Evolutionary conservation across 64 coral and sea anemone genomes (phyloP), one percentile per base, ranked within the genome.

Genomic region (Stylophora pistillata): DNA sequence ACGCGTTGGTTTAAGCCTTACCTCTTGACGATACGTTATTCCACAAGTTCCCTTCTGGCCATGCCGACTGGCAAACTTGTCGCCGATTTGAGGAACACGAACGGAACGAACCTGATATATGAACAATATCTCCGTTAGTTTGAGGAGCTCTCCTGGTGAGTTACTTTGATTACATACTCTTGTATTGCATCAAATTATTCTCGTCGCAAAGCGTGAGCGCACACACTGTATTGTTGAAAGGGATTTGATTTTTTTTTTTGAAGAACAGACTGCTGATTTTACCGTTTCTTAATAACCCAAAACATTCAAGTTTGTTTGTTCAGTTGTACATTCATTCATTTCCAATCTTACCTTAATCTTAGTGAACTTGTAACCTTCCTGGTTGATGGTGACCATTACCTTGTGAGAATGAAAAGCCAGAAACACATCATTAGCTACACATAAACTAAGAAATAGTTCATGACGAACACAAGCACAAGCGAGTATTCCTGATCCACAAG

Each of bases 41-140:
- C 97, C 97, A 79, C 93, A 95, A 53, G 97, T 99, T 85, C 97
- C 97, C 55, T 99, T 99, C 78, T 99, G 97, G 47, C 97, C 97
- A 74, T 99, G 97, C 41, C 97, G 97, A 95, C 97, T 99, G 72
- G 97, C 97, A 73, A 99, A 99, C 84, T 99, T 99, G 79, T 99
- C 97, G n/a, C 97, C 97, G 88, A 99, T 99, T 81, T 99, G 97
- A 0, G 97, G 97, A 54, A 91, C 75, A 73, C 97, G 86, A 56
- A 99, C 97, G 13, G 97, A 99, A 4, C 97, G 93, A n/a, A 99
- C 97, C 97, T 99, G 52, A 9, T 62, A 59, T n/a, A 15, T 47
- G 33, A 26, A 87, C 30, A 62, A 68, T 58, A 55, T 10, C 13
- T 30, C 26, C 76, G 60, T 25, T 41, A 29, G 1, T 47, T 56